These are phyloP conservation scores for Spodoptera picta DNA, from an alignment of 2,888 invertebrate genomes.

Conservation along the genomic window DNA sequence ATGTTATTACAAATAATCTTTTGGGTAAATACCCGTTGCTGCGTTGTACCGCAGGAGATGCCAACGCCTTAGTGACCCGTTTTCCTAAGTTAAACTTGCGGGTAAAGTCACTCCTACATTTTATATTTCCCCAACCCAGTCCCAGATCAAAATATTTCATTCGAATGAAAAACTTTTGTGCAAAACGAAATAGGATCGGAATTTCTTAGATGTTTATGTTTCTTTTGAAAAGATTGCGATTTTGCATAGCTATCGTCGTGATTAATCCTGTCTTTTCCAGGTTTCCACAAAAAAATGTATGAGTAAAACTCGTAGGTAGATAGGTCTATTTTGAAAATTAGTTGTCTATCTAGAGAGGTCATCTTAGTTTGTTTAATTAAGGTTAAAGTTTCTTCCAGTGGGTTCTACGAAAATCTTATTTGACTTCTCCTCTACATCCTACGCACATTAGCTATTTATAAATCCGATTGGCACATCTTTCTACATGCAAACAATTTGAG, in stretches of 20 bases:
- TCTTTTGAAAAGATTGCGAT: slow-evolving; percentile 15
- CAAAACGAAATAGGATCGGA: slow-evolving; percentile 36
- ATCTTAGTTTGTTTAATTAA: too few relatives aligned
- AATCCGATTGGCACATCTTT: too few relatives aligned
- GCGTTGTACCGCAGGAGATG: slow-evolving; percentile 8
- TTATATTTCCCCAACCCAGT: slow-evolving; percentile 32
- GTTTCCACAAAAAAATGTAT: not conserved
- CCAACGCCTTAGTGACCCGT: slow-evolving; percentile 35
- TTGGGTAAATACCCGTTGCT: slow-evolving; percentile 2
- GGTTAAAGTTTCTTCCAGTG: too few relatives aligned
- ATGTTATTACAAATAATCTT: slow-evolving; percentile 21
- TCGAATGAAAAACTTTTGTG: slow-evolving; percentile 35
- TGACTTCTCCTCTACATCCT: too few relatives aligned
- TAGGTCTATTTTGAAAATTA: too few relatives aligned
- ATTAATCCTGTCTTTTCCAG: slow-evolving; percentile 14
- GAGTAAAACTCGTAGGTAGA: too few relatives aligned
- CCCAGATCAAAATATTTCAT: slow-evolving; percentile 46
- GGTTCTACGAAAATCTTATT: too few relatives aligned
- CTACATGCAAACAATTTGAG: too few relatives aligned
- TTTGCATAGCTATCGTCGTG: slow-evolving; percentile 6
- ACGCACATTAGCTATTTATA: too few relatives aligned
- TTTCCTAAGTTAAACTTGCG: slow-evolving; percentile 30
- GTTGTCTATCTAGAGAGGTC: too few relatives aligned
- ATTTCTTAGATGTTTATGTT: slow-evolving; percentile 26
- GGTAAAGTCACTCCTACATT: slow-evolving; percentile 27